Evolutionary conservation across 1,140 invertebrate genomes (phyloP).

Genomic region (Globodera rostochiensis): DNA sequence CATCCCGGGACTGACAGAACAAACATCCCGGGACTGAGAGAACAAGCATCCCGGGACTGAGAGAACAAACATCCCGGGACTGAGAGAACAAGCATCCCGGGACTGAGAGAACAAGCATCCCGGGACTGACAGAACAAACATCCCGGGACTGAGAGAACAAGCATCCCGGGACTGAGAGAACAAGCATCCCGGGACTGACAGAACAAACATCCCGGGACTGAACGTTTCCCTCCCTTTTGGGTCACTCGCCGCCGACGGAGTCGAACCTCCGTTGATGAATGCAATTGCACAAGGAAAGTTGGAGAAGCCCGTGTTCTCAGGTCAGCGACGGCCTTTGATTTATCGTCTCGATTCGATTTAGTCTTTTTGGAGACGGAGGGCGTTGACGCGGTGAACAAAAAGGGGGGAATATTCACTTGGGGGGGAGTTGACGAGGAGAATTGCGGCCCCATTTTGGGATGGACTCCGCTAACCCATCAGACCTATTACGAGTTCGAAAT

Average conservation of each 20-base stretch:
- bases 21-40: too few relatives aligned
- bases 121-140: too few relatives aligned
- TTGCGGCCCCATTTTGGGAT: constrained; percentile 28
- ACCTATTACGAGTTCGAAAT: constrained; percentile 32
- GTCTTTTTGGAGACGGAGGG: constrained; percentile 14
- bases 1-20: too few relatives aligned
- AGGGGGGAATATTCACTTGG: constrained; percentile 21
- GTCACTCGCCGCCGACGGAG: constrained; percentile 8
- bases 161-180: too few relatives aligned
- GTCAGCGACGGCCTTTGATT: neutral
- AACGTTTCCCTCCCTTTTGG: neutral
- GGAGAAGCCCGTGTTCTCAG: constrained; percentile 6
- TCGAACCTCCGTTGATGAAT: constrained; percentile 14
- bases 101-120: too few relatives aligned
- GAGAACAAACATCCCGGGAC: too few relatives aligned
- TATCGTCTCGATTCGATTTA: neutral
- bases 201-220: neutral
- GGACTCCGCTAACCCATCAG: constrained; percentile 19
- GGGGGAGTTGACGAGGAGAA: constrained; percentile 40
- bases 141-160: too few relatives aligned
- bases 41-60: too few relatives aligned
- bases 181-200: too few relatives aligned
- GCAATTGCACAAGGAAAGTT: constrained; percentile 8
- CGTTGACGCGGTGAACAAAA: constrained; percentile 9
- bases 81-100: too few relatives aligned